Base-by-base conservation (phyloP, 2,113 vertebrate genomes). In the Colistium nudipinnis region DNA sequence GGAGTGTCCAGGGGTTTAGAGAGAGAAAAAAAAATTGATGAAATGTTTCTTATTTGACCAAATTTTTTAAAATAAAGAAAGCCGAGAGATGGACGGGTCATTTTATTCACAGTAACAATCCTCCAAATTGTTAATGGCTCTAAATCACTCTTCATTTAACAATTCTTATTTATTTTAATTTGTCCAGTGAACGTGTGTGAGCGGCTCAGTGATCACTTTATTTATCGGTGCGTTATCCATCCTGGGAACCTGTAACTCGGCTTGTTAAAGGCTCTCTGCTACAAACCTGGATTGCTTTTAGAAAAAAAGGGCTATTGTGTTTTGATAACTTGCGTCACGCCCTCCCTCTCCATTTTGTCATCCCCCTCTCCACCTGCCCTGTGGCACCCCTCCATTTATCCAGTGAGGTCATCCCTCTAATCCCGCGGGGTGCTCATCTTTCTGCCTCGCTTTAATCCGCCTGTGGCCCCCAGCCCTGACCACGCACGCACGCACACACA, bases 321-420 rank as follows among this genome's bases (percentile, higher is more conserved):
- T n/a, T n/a, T n/a, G n/a, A n/a, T n/a, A n/a, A 12, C 39, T 43
- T 65, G 51, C 4, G 16, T 61, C 73, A 35, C 33, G 7, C 66
- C n/a, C 48, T 13, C 80, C 31, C 55, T 51, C 57, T 52, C 33
- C 14, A 14, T 62, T 76, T 54, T 66, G 33, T 66, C 76, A 17
- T 20, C 71, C 65, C 68, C 25, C 39, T 24, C 68, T 53, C 64
- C 77, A 77, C 81, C 77, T 82, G 84, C 71, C 70, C 56, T 57
- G 73, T 52, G 55, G 48, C 72, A 65, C 36, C 30, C 62, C 81
- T n/a, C 80, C 83, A 86, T 92, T 90, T 90, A 87, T 89, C 76
- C 70, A 51, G 76, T 93, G 92, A 93, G 84, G 87, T 93, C 92
- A 93, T 86, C 73, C 68, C 74, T 78, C 77, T 92, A 91, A 93